These are phyloP conservation scores for Lordiphosa stackelbergi DNA, from an alignment of 1,140 invertebrate genomes.

Conservation along the genomic window DNA sequence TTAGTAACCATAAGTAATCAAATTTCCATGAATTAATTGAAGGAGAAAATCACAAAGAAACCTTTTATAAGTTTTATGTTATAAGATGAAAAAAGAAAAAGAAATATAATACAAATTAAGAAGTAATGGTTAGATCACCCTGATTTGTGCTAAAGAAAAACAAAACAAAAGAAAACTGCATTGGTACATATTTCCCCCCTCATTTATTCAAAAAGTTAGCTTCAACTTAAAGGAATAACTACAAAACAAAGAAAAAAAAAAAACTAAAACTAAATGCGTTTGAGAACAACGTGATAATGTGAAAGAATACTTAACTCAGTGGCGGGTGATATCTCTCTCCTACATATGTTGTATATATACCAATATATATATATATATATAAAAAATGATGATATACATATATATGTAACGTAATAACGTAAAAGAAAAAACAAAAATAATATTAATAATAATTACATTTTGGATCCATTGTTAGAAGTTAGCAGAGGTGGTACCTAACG, in stretches of 20 bases:
- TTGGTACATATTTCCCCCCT: constrained; percentile 54
- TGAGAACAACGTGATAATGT: constrained; percentile 61
- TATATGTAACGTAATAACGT: constrained; percentile 9
- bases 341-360: constrained; percentile 6
- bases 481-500: neutral
- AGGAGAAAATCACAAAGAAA: constrained; percentile 72
- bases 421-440: constrained; percentile 12
- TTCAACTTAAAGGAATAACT: constrained; percentile 58
- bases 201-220: constrained; percentile 72
- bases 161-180: constrained; percentile 25
- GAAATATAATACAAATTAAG: constrained; percentile 53
- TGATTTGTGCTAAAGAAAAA: constrained; percentile 53
- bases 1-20: constrained; percentile 64
- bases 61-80: constrained; percentile 70
- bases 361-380: constrained; percentile 16
- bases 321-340: constrained; percentile 65
- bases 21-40: constrained; percentile 73
- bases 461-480: constrained; percentile 24
- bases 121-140: constrained; percentile 64
- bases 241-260: constrained; percentile 11
- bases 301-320: constrained; percentile 67
- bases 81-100: constrained; percentile 47
- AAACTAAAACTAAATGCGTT: constrained; percentile 47
- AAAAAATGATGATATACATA: neutral
- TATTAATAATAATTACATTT: constrained; percentile 33